A percentile compares a stretch with the other conserved stretches of the same genome.
Conservation (phyloP, 2,113 vertebrate genomes). For the human (Homo sapiens) region DNA sequence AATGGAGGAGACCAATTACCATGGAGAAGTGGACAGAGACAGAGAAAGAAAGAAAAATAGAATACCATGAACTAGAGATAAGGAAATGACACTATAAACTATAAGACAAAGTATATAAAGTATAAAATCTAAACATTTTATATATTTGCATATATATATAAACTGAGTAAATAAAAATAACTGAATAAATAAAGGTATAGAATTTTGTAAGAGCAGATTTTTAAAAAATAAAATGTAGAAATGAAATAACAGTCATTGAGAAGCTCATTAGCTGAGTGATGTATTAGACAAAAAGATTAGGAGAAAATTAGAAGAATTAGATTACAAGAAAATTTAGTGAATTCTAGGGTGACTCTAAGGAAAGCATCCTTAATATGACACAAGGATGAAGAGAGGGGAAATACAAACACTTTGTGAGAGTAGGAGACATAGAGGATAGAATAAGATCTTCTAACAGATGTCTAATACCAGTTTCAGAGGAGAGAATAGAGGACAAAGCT, state of each 20-base stretch:
- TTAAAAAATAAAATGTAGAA: not conserved
- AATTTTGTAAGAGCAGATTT: not conserved
- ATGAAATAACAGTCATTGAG: not conserved
- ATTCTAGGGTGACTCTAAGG: not conserved
- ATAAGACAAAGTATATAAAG: not conserved
- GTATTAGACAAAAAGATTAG: not conserved
- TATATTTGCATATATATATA: not conserved
- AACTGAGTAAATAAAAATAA: not conserved
- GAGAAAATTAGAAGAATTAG: not conserved
- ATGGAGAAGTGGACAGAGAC: not conserved
- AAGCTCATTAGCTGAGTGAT: not conserved
- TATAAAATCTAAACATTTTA: not conserved
- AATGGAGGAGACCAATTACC: not conserved
- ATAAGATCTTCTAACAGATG: not conserved
- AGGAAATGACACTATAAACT: not conserved
- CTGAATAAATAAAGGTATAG: not conserved
- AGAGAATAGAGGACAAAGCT: not conserved
- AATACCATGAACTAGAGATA: not conserved
- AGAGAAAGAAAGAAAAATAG: not conserved
- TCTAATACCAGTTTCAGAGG: not conserved
- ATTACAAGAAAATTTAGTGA: not conserved
- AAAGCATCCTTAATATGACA: not conserved
- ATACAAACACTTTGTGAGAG: not conserved
- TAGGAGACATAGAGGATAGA: not conserved
- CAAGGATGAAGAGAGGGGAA: not conserved